Percentiles rank a stretch among this genome's conserved stretches.
phyloP scores from a whole-genome alignment of 1,140 invertebrate species.

The Heliconius melpomene region DNA sequence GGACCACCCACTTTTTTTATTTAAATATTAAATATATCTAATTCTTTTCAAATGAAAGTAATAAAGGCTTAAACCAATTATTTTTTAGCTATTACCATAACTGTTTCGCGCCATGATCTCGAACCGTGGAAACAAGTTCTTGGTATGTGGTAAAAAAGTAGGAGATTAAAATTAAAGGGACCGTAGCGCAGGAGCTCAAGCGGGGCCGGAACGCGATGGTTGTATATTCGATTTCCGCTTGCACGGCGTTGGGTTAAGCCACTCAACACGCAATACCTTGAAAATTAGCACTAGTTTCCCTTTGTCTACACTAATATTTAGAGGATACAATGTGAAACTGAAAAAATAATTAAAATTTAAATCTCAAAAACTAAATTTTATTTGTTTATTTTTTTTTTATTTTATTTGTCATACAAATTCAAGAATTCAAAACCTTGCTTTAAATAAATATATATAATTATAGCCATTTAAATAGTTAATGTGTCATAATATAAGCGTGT shows the following conservation, averaged over 20 bases:
- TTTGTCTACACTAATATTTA: too few species aligned
- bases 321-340: too few species aligned
- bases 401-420: background rate
- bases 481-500: background rate
- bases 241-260: too few species aligned
- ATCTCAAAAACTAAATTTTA: too few species aligned
- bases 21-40: background rate
- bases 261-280: too few species aligned
- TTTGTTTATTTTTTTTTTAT: too few species aligned
- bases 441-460: conserved; percentile 8
- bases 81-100: conserved; percentile 35
- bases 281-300: too few species aligned
- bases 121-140: conserved; percentile 31
- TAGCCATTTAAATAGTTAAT: background rate
- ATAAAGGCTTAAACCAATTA: conserved; percentile 16
- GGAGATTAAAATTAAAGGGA: too few species aligned
- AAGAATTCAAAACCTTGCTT: background rate
- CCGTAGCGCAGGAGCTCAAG: too few species aligned
- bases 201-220: too few species aligned
- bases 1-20: background rate
- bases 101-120: conserved; percentile 35
- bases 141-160: background rate
- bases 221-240: too few species aligned
- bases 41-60: background rate
- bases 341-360: too few species aligned